These are phyloP conservation scores for Phoenoteleia sp. DNA, from an alignment of 2,888 invertebrate genomes.

Conservation along the genomic window DNA sequence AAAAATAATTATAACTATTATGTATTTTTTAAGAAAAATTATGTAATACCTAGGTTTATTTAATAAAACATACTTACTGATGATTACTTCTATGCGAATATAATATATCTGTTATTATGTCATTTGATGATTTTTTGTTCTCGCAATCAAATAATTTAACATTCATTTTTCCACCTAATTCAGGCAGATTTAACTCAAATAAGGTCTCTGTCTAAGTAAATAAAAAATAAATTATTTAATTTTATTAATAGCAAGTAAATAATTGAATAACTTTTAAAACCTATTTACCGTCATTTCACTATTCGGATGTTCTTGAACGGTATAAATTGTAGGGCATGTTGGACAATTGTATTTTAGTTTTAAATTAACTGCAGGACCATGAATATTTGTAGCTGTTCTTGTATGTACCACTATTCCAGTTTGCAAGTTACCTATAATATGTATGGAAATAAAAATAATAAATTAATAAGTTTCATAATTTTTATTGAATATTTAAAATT, in stretches of 20 bases:
- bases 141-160: slow-evolving; percentile 83
- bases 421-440: slow-evolving; percentile 80
- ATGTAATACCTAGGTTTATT: too few species aligned
- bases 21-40: too few species aligned
- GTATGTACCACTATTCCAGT: slow-evolving; percentile 82
- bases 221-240: slow-evolving; percentile 22
- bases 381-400: slow-evolving; percentile 82
- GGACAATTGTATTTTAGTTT: slow-evolving; percentile 76
- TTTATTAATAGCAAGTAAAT: slow-evolving; percentile 4
- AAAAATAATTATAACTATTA: too few species aligned
- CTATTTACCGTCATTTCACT: slow-evolving; percentile 76
- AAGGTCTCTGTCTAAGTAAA: slow-evolving; percentile 77
- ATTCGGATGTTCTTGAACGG: slow-evolving; percentile 78
- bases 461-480: too few species aligned
- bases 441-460: too few species aligned
- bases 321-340: slow-evolving; percentile 77
- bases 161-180: slow-evolving; percentile 81
- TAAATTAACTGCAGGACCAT: slow-evolving; percentile 71
- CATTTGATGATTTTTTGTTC: slow-evolving; percentile 76
- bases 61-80: slow-evolving; percentile 78
- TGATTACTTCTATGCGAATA: slow-evolving; percentile 83
- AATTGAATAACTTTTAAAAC: background rate
- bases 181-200: slow-evolving; percentile 79
- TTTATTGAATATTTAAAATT: too few species aligned
- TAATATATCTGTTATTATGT: slow-evolving; percentile 80